Evolutionary conservation across 2,113 vertebrate genomes (phyloP).

Genomic region (Sula dactylatra): DNA sequence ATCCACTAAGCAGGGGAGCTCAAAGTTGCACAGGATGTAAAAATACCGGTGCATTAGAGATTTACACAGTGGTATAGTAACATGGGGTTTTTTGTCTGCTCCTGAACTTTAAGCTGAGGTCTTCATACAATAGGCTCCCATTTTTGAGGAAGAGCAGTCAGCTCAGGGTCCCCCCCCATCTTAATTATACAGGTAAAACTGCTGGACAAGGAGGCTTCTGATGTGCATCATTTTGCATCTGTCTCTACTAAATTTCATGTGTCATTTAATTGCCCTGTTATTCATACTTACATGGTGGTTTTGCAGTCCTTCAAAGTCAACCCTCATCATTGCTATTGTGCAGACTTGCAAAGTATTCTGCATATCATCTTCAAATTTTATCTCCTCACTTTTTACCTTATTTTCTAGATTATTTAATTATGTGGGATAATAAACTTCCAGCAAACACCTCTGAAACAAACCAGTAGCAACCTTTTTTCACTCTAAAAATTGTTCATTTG

Average conservation of each 20-base stretch:
- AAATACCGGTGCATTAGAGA: background rate
- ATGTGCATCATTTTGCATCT: background rate
- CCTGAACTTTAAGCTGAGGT: background rate
- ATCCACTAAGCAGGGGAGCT: background rate
- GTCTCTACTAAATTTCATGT: background rate
- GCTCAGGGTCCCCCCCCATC: background rate
- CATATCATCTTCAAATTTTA: background rate
- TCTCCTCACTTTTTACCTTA: background rate
- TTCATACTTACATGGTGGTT: background rate
- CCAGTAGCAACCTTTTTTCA: rapidly evolving
- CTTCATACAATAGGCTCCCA: background rate
- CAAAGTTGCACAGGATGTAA: background rate
- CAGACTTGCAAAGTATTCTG: background rate
- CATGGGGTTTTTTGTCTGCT: background rate
- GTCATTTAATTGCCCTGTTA: background rate
- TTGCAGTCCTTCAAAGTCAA: background rate
- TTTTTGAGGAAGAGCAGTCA: background rate
- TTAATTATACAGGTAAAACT: background rate
- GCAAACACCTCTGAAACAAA: background rate
- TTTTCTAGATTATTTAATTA: background rate
- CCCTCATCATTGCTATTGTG: background rate
- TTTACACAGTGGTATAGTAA: background rate
- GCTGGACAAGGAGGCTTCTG: background rate
- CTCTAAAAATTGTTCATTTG: background rate
- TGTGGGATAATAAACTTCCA: background rate